Evolutionary conservation across 1,140 invertebrate species (phyloP).

Genomic region (Megathymus violae): DNA sequence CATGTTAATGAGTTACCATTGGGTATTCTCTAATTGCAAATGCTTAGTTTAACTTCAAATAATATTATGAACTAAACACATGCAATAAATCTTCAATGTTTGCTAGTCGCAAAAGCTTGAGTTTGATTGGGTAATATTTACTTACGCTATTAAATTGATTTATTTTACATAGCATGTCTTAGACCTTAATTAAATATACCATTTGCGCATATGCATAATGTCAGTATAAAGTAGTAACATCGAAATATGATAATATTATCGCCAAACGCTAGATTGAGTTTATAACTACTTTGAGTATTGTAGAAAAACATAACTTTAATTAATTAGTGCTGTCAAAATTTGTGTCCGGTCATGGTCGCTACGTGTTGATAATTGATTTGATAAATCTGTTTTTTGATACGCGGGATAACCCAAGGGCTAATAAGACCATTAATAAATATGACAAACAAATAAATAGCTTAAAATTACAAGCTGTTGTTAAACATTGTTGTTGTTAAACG

Average conservation of each 20-base stretch:
- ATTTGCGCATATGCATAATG: constrained; percentile 4
- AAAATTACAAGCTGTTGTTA: no score
- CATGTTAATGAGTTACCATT: background rate
- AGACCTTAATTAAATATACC: constrained; percentile 9
- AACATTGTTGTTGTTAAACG: no score
- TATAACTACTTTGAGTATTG: constrained; percentile 15
- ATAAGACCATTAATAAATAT: no score
- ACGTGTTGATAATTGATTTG: constrained; percentile 24
- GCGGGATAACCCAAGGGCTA: no score
- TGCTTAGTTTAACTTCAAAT: constrained; percentile 13
- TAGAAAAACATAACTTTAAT: constrained; percentile 25
- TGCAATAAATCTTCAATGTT: constrained; percentile 14
- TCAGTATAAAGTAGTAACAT: constrained; percentile 5
- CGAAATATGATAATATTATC: background rate
- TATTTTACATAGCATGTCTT: background rate
- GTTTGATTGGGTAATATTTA: constrained; percentile 6
- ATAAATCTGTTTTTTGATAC: background rate
- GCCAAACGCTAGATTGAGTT: constrained; percentile 4
- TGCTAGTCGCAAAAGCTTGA: constrained; percentile 10
- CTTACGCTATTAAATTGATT: constrained; percentile 13
- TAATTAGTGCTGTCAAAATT: constrained; percentile 38
- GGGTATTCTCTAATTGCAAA: constrained; percentile 7
- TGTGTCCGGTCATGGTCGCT: constrained; percentile 31
- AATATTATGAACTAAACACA: constrained; percentile 9
- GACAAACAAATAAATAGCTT: no score